phyloP scores from a whole-genome alignment of 2,888 invertebrate genomes.

The Carpatolechia fugitivella region DNA sequence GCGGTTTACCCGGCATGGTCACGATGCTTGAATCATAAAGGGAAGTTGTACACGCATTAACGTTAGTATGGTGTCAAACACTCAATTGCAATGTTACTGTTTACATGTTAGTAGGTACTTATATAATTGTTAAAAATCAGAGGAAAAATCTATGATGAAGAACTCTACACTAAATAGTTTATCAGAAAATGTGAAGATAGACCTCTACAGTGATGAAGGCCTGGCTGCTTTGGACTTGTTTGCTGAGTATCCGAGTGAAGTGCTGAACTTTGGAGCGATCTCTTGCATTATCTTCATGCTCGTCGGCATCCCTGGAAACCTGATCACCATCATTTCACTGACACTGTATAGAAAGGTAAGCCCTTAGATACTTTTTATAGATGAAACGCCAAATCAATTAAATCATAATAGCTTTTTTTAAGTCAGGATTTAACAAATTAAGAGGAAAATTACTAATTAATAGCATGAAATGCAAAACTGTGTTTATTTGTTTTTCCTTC shows the following conservation, averaged over 20 bases:
- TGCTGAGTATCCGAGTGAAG: constrained; percentile 81
- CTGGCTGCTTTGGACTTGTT: constrained; percentile 76
- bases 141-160: neutral
- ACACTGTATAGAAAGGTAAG: constrained; percentile 86
- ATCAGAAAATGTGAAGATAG: neutral
- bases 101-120: constrained; percentile 16
- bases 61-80: neutral
- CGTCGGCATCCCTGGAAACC: constrained; percentile 88
- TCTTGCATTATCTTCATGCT: constrained; percentile 86
- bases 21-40: constrained; percentile 55
- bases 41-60: constrained; percentile 30
- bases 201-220: constrained; percentile 36
- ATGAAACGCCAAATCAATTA: too few species aligned
- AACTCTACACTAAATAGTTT: neutral
- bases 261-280: constrained; percentile 83
- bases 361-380: neutral
- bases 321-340: constrained; percentile 87
- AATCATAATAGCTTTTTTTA: too few species aligned
- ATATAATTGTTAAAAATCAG: constrained; percentile 16
- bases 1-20: constrained; percentile 2
- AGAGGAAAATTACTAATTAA: too few species aligned
- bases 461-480: too few species aligned
- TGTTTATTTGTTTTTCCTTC: too few species aligned
- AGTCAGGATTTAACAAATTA: too few species aligned
- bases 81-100: constrained; percentile 41